phyloP scores from a whole-genome alignment of 2,797 vertebrate species.

The Echeneis naucrates region DNA sequence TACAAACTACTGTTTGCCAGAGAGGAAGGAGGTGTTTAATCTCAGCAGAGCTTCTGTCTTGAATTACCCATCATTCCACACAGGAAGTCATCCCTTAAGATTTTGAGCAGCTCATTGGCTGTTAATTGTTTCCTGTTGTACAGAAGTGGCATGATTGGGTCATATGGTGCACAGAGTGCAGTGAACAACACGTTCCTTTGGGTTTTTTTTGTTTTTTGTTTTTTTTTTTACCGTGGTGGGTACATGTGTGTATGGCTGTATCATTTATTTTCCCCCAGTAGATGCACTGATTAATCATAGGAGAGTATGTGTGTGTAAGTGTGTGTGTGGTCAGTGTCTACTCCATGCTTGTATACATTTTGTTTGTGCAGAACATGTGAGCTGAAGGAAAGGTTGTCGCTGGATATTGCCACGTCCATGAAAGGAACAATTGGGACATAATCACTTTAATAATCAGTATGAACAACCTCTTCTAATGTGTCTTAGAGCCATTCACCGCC shows the following conservation, averaged over 20 bases:
- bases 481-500: slow-evolving; percentile 58
- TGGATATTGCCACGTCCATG: slow-evolving; percentile 47
- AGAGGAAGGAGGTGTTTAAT: slow-evolving; percentile 83
- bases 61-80: slow-evolving; percentile 82
- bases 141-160: slow-evolving; percentile 71
- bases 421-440: slow-evolving; percentile 72
- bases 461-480: slow-evolving; percentile 61
- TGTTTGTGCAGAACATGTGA: slow-evolving; percentile 50
- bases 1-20: slow-evolving; percentile 58
- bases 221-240: slow-evolving; percentile 38
- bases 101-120: slow-evolving; percentile 79
- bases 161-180: slow-evolving; percentile 68
- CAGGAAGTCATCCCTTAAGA: slow-evolving; percentile 82
- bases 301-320: slow-evolving; percentile 14
- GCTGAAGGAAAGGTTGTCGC: slow-evolving; percentile 50
- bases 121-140: slow-evolving; percentile 83
- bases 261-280: slow-evolving; percentile 20
- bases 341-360: slow-evolving; percentile 39
- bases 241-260: slow-evolving; percentile 29
- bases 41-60: slow-evolving; percentile 76
- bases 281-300: slow-evolving; percentile 27
- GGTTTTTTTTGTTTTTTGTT: slow-evolving; percentile 49
- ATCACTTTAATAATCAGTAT: slow-evolving; percentile 71
- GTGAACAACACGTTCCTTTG: slow-evolving; percentile 43
- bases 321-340: slow-evolving; percentile 21